These are phyloP conservation scores for Dryococelus australis DNA, from an alignment of 2,888 invertebrate species.

Conservation along the genomic window DNA sequence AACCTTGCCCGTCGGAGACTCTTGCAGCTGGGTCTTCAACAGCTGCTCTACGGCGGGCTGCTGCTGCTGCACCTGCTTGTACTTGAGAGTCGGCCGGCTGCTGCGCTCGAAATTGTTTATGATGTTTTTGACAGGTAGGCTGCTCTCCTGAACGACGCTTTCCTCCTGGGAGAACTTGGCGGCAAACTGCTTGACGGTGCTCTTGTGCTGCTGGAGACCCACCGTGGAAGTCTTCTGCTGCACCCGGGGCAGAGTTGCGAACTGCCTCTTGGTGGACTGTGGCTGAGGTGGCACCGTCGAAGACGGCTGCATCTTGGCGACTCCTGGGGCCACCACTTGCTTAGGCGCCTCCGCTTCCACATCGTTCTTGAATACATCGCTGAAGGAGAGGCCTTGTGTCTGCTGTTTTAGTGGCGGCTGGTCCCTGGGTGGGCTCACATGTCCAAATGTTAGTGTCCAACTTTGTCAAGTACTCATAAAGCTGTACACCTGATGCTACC, in stretches of 20 bases:
- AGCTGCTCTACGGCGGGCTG: slow-evolving; percentile 22
- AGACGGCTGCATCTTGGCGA: neutral
- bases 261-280: neutral
- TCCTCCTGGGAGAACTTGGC: slow-evolving; percentile 1
- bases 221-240: no score
- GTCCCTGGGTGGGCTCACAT: slow-evolving; percentile 21
- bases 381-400: neutral
- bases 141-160: neutral
- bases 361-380: neutral
- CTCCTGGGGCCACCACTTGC: neutral
- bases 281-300: neutral
- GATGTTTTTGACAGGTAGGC: slow-evolving; percentile 57
- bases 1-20: neutral
- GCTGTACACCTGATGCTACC: neutral
- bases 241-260: no score
- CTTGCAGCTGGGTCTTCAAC: neutral
- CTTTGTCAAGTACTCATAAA: neutral
- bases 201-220: neutral
- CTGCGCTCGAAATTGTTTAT: slow-evolving; percentile 70
- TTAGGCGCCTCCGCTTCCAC: neutral
- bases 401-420: neutral
- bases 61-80: slow-evolving; percentile 61
- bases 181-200: neutral
- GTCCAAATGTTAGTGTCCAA: neutral
- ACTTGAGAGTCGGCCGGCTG: slow-evolving; percentile 64